Percentiles rank a stretch among this genome's conserved stretches.
These are phyloP conservation scores for Gryllus bimaculatus DNA, from an alignment of 1,140 invertebrate species.

Conservation along the genomic window DNA sequence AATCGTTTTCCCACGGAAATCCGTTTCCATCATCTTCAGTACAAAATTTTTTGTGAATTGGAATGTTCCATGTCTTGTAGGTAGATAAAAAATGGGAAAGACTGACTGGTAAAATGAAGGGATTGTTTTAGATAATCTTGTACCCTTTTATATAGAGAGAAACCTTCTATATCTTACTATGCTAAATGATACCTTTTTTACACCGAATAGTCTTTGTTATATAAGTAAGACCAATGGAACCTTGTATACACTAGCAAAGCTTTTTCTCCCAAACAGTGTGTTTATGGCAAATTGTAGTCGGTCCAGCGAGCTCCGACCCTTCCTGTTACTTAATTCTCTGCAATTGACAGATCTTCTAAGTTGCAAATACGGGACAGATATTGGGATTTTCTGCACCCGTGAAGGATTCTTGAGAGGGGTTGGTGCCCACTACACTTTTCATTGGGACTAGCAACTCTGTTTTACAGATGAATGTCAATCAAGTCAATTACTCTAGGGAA, in stretches of 20 bases:
- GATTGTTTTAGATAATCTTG: conserved; percentile 17
- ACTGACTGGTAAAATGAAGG: conserved; percentile 11
- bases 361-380: background rate
- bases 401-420: background rate
- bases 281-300: background rate
- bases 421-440: conserved; percentile 1
- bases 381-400: background rate
- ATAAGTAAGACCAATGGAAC: conserved; percentile 1
- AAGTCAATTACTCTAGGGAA: conserved; percentile 25
- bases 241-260: background rate
- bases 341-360: background rate
- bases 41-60: conserved; percentile 16
- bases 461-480: conserved; percentile 17
- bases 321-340: background rate
- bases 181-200: conserved; percentile 5
- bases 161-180: conserved; percentile 5
- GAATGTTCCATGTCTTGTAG: conserved; percentile 13
- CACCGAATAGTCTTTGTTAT: conserved; percentile 1
- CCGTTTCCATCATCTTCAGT: conserved; percentile 16
- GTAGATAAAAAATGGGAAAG: conserved; percentile 18
- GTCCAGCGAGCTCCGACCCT: background rate
- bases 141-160: conserved; percentile 13
- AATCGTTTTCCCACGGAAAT: conserved; percentile 4
- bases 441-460: conserved; percentile 11
- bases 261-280: conserved; percentile 4